Evolutionary conservation across 2,797 vertebrate species (phyloP).

Genomic region (Morelia viridis): DNA sequence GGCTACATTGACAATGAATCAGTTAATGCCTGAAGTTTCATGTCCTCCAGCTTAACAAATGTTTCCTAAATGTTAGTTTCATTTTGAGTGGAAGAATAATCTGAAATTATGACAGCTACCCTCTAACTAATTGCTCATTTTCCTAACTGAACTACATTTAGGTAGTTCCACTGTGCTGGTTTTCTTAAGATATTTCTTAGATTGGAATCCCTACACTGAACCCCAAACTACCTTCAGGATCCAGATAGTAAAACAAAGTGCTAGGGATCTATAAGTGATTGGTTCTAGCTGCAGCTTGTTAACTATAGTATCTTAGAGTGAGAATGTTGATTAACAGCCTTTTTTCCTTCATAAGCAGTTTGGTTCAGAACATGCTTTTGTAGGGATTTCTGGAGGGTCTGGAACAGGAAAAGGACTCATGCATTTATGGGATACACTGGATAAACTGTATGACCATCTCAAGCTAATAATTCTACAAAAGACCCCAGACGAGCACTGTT

Average conservation of each 20-base stretch:
- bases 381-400: not conserved
- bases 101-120: no score
- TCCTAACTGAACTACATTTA: no score
- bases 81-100: no score
- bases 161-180: no score
- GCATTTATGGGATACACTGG: not conserved
- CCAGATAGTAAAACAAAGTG: not conserved
- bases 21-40: not conserved
- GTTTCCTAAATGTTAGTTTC: no score
- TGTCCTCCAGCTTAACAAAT: no score
- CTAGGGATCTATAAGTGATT: no score
- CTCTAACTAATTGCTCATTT: no score
- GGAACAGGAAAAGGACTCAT: not conserved
- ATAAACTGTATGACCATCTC: not conserved
- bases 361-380: not conserved
- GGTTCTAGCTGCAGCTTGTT: not conserved
- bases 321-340: not conserved
- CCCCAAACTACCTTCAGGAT: not conserved
- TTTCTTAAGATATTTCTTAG: no score
- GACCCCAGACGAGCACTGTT: not conserved
- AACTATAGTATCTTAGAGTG: not conserved
- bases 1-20: not conserved
- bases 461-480: not conserved
- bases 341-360: not conserved
- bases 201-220: not conserved